phyloP scores from a whole-genome alignment of 2,113 vertebrate species.

The Blennius ocellaris region DNA sequence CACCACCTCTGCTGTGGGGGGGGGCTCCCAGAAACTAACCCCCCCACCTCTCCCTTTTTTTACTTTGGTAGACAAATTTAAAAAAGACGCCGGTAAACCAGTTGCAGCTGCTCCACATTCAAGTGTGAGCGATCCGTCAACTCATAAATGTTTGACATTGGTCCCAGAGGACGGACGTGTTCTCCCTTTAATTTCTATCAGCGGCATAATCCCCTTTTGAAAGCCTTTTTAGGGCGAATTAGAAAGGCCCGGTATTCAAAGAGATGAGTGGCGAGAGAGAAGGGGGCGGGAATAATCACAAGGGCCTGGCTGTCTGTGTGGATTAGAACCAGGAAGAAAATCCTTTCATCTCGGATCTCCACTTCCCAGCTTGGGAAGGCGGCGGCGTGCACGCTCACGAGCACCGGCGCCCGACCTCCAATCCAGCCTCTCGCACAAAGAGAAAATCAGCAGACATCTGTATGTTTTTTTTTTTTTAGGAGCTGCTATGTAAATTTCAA shows the following conservation, averaged over 20 bases:
- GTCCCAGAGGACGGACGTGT: slow-evolving; percentile 76
- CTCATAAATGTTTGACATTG: slow-evolving; percentile 80
- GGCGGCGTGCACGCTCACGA: slow-evolving; percentile 40
- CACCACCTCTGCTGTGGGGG: too few species aligned
- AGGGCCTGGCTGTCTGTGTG: slow-evolving; percentile 80
- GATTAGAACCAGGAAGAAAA: slow-evolving; percentile 83
- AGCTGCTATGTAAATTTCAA: slow-evolving; percentile 43
- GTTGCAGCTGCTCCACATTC: slow-evolving; percentile 34
- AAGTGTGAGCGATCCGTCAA: slow-evolving; percentile 52
- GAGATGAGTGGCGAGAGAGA: slow-evolving; percentile 74
- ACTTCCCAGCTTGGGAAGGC: slow-evolving; percentile 71
- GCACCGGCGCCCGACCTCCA: slow-evolving; percentile 40
- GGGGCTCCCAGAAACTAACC: too few species aligned
- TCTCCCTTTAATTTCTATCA: slow-evolving; percentile 81
- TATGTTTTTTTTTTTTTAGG: slow-evolving; percentile 12
- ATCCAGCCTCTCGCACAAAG: slow-evolving; percentile 27
- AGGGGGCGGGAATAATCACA: slow-evolving; percentile 79
- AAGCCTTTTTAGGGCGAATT: slow-evolving; percentile 84
- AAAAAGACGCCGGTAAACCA: slow-evolving; percentile 1
- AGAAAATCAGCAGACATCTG: slow-evolving; percentile 19
- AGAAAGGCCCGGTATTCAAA: slow-evolving; percentile 81
- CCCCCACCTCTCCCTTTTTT: too few species aligned
- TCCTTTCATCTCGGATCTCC: slow-evolving; percentile 83
- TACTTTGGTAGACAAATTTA: too few species aligned
- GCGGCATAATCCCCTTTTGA: slow-evolving; percentile 81